Conservation (phyloP, 1,140 invertebrate species). For the Drosophila funebris region DNA sequence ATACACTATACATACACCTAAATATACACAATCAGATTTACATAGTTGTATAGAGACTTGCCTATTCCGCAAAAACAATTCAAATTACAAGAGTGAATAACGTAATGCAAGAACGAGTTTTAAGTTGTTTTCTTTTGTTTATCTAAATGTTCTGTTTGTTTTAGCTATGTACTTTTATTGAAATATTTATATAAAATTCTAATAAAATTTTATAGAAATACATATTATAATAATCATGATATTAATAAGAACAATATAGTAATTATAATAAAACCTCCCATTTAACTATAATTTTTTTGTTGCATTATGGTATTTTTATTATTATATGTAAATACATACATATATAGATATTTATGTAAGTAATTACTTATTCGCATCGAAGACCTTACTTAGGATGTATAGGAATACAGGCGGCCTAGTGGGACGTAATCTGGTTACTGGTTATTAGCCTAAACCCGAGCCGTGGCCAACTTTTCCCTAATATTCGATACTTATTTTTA, state of each 20-base stretch:
- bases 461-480: background rate
- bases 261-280: conserved; percentile 29
- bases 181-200: conserved; percentile 20
- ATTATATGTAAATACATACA: background rate
- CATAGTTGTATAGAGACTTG: conserved; percentile 5
- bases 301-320: background rate
- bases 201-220: conserved; percentile 17
- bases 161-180: conserved; percentile 7
- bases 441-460: background rate
- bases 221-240: conserved; percentile 14
- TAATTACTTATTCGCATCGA: background rate
- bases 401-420: background rate
- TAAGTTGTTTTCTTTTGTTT: conserved; percentile 13
- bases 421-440: background rate
- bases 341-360: background rate
- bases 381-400: background rate
- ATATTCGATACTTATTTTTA: conserved; percentile 1
- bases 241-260: conserved; percentile 24
- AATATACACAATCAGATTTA: conserved; percentile 21
- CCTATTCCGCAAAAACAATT: background rate
- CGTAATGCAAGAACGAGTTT: conserved; percentile 4
- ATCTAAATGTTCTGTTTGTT: conserved; percentile 1
- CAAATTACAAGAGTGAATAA: background rate
- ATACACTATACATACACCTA: background rate
- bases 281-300: conserved; percentile 1